phyloP scores from a whole-genome alignment of 2,888 invertebrate species.

The Tetanocera ferruginea region DNA sequence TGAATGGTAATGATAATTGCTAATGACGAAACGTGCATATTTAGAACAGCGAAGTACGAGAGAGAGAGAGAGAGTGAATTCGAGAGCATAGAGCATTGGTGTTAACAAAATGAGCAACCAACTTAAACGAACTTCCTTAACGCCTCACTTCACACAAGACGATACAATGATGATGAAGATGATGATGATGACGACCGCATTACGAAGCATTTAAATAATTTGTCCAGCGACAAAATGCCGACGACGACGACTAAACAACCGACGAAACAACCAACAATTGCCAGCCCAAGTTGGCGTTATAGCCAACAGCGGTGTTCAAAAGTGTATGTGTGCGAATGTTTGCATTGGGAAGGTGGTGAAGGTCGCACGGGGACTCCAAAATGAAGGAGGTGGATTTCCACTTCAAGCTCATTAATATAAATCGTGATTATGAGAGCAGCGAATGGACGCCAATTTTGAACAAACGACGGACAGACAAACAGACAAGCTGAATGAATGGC shows the following conservation, averaged over 20 bases:
- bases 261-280: background rate
- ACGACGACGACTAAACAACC: constrained; percentile 26
- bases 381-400: constrained; percentile 43
- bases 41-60: constrained; percentile 14
- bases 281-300: background rate
- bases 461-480: background rate
- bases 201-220: constrained; percentile 54
- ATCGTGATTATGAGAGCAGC: constrained; percentile 52
- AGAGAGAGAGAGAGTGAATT: background rate
- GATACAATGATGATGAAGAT: background rate
- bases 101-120: background rate
- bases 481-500: background rate
- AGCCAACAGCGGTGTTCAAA: background rate
- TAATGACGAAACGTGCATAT: constrained; percentile 50
- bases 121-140: background rate
- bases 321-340: background rate
- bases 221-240: constrained; percentile 50
- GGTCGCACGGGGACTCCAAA: constrained; percentile 2
- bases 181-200: background rate
- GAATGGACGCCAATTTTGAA: constrained; percentile 12
- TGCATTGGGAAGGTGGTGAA: background rate
- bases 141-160: background rate
- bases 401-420: constrained; percentile 56
- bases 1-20: constrained; percentile 55
- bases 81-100: background rate